A percentile compares a stretch with the other conserved stretches of the same genome.
Evolutionary conservation across 2,113 vertebrate genomes (phyloP).

Genomic region (Ailurus styani): DNA sequence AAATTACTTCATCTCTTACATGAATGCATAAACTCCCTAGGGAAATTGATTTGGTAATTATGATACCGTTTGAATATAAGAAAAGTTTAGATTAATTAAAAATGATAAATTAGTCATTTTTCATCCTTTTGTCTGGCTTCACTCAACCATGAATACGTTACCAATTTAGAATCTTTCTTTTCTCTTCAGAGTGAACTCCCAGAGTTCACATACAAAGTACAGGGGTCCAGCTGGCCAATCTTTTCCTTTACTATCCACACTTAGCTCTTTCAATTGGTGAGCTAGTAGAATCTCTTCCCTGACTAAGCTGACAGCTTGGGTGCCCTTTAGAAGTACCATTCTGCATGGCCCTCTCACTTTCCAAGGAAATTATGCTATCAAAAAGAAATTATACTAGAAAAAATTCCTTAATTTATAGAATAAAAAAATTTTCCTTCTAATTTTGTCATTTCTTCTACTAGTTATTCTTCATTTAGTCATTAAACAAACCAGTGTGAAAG

Average conservation of each 20-base stretch:
- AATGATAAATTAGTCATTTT: constrained; percentile 60
- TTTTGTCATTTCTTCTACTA: neutral
- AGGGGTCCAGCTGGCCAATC: neutral
- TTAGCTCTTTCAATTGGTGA: neutral
- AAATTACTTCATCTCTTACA: constrained; percentile 66
- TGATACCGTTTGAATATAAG: constrained; percentile 57
- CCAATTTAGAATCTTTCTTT: constrained; percentile 11
- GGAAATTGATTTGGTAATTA: constrained; percentile 65
- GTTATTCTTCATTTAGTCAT: neutral
- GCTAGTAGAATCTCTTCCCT: neutral
- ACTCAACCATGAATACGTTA: neutral
- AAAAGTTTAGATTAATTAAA: constrained; percentile 70
- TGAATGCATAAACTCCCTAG: constrained; percentile 55
- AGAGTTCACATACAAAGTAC: neutral
- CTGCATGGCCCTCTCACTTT: neutral
- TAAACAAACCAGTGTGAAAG: neutral
- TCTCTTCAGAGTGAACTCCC: neutral
- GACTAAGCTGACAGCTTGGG: neutral
- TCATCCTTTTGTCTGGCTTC: constrained; percentile 36
- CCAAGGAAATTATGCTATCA: neutral
- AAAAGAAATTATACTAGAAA: neutral
- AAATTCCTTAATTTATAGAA: neutral
- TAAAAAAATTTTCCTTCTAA: neutral
- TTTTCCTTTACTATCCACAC: neutral
- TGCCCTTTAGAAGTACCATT: neutral